phyloP scores from a whole-genome alignment of 2,888 invertebrate species.

The Troides helena region DNA sequence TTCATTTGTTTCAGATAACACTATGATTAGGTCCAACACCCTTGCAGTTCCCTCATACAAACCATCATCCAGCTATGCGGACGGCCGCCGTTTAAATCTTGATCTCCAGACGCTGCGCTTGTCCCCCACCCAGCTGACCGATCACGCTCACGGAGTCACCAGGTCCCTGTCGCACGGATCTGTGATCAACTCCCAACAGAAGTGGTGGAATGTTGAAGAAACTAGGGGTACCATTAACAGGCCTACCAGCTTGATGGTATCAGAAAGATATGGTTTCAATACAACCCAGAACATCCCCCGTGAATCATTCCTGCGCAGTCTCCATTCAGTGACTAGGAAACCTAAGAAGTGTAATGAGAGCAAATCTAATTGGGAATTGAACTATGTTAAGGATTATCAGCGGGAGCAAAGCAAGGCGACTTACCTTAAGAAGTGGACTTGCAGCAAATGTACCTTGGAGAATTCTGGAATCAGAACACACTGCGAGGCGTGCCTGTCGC shows the following conservation, averaged over 20 bases:
- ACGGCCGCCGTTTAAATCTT: slow-evolving; percentile 61
- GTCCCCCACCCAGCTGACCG: slow-evolving; percentile 65
- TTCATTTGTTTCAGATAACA: slow-evolving; percentile 61
- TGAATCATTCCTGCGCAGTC: slow-evolving; percentile 68
- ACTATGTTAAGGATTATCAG: slow-evolving; percentile 73
- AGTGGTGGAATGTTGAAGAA: slow-evolving; percentile 77
- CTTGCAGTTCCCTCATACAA: slow-evolving; percentile 75
- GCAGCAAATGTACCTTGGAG: slow-evolving; percentile 87
- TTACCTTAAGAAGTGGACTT: slow-evolving; percentile 83
- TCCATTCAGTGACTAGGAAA: slow-evolving; percentile 71
- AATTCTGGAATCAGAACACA: slow-evolving; percentile 83
- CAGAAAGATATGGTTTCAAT: slow-evolving; percentile 68
- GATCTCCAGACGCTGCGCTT: slow-evolving; percentile 65
- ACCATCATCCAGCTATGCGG: slow-evolving; percentile 63
- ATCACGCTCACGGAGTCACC: slow-evolving; percentile 75
- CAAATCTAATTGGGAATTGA: slow-evolving; percentile 74
- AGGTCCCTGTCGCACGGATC: slow-evolving; percentile 84
- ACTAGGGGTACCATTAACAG: slow-evolving; percentile 70
- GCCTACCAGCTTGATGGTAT: slow-evolving; percentile 81
- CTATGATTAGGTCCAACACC: slow-evolving; percentile 77
- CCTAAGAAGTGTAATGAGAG: slow-evolving; percentile 71
- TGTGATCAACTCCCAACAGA: slow-evolving; percentile 76
- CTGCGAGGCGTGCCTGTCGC: slow-evolving; percentile 88
- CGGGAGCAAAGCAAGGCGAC: slow-evolving; percentile 66
- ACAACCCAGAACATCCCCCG: slow-evolving; percentile 56